Evolutionary conservation across 2,888 invertebrate species (phyloP).

Genomic region (Labia minor): DNA sequence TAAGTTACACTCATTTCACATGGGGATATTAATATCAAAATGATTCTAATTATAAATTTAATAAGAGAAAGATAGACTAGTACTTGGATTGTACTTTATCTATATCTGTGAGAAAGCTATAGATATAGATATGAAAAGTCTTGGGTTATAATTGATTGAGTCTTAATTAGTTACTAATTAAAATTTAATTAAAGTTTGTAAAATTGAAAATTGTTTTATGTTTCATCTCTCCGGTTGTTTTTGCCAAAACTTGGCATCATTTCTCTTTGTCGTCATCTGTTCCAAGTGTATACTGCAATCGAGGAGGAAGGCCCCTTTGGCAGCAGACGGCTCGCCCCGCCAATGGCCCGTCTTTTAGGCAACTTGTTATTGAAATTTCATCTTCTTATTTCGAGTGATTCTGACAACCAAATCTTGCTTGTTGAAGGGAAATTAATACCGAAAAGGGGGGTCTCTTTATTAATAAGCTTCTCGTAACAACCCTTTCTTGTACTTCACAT

Average conservation of each 20-base stretch:
- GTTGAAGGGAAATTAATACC: constrained; percentile 13
- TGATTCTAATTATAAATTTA: constrained; percentile 25
- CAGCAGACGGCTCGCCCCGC: neutral
- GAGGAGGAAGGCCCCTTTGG: constrained; percentile 1
- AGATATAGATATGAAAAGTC: constrained; percentile 13
- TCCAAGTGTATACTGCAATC: neutral
- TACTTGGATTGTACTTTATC: neutral
- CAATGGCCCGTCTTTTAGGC: constrained; percentile 8
- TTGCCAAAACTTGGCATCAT: constrained; percentile 15
- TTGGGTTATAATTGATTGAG: constrained; percentile 27
- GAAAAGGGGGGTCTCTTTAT: neutral
- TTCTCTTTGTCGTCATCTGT: constrained; percentile 19
- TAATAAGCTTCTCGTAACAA: neutral
- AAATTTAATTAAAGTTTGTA: constrained; percentile 29
- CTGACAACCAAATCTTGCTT: constrained; percentile 13
- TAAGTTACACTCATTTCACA: neutral
- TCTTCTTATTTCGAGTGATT: constrained; percentile 13
- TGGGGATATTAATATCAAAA: constrained; percentile 17
- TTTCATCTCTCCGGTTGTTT: constrained; percentile 20
- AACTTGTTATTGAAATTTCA: constrained; percentile 13
- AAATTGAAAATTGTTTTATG: constrained; percentile 26
- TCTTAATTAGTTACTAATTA: constrained; percentile 29
- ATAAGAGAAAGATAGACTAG: constrained; percentile 22
- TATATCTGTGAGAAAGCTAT: constrained; percentile 14
- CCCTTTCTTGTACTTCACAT: neutral